Evolutionary conservation across 2,113 vertebrate genomes (phyloP), one percentile per base, ranked within the genome.

Genomic region (Tupaia chinensis): DNA sequence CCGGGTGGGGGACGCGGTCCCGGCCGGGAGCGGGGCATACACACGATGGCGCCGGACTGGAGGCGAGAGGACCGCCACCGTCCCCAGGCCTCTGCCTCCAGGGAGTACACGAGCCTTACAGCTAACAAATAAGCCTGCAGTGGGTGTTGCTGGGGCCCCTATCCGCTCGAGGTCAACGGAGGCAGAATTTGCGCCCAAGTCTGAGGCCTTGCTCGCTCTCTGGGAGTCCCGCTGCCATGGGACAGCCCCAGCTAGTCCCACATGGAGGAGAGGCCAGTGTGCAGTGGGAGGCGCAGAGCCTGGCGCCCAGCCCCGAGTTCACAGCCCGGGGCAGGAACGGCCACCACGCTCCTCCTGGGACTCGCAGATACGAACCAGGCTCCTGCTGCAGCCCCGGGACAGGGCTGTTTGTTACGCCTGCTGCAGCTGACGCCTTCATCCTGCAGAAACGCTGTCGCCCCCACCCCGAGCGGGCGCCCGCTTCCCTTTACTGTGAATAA

Each of bases 1-100:
- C 56, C 0, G 1, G 34, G 89, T 98, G 97, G 98, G 80, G 97
- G 98, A 97, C 95, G 34, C 54, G 44, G 93, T 89, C 87, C 96
- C 93, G 95, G 95, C 93, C 60, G 91, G 83, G 68, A 32, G 78
- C 65, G 3, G 93, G 95, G 65, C 89, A 97, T 97, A 97, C 98
- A 95, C 87, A 97, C 85, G 93, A 63, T 1, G 23, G 81, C 29
- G 13, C 4, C 2, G 56, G 14, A 5, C 79, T 19, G 27, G 61
- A 58, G 1, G 74, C n/a, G 13, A 19, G 13, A 86, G 79, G 84
- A 56, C 13, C 0, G 0, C 4, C 8, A 27, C 20, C 44, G 72
- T 84, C 65, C 82, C 58, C 77, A 16, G 10, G 70, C 34, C 14
- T 66, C 94, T 44, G 44, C 44, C 44, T 44, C 44, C 44, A 44